Base-by-base conservation (phyloP, 2,888 invertebrate species). In the Yponomeuta malinellus region DNA sequence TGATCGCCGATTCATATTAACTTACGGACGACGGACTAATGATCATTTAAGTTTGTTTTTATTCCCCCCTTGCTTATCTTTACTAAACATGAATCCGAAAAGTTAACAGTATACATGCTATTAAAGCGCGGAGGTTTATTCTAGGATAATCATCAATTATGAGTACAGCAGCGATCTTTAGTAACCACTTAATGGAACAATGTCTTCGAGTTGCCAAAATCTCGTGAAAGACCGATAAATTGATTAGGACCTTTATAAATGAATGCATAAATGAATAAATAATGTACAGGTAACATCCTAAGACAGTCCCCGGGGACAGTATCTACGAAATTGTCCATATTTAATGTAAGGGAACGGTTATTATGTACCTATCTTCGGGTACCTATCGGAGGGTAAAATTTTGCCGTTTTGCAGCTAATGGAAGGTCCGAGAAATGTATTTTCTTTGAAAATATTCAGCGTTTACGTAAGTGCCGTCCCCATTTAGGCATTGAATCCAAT, bases 301-400 rank as follows among this genome's bases (percentile, higher is more conserved):
- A 74, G 74, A 75, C 33, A 65, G 29, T 65, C 65, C 33, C 65
- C 33, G 29, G 65, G 33, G 65, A 65, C 4, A 75, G 76, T 76
- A 76, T 75, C 76, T 78, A 74, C 72, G 74, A 74, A 77, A 75
- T 78, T 75, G 78, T 82, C 78, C 78, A 83, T 83, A 79, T 80
- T 83, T 83, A 82, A 84, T 83, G 81, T 37, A 76, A 75, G 71
- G 76, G 74, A 76, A 79, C 78, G 79, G 79, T 78, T 79, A 59
- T 59, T 59, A 75, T 77, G 70, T 68, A 72, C 69, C 70, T 72
- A 72, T 71, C 70, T 71, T 73, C 63, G n/a, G n/a, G n/a, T n/a
- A n/a, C n/a, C n/a, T n/a, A n/a, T n/a, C n/a, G 68, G 64, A 10
- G 52, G n/a, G 9, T 48, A 9, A 68, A 52, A 29, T 68, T 68